These are phyloP conservation scores for Cyanoliseus patagonus DNA, from an alignment of 2,113 vertebrate genomes.

Conservation along the genomic window DNA sequence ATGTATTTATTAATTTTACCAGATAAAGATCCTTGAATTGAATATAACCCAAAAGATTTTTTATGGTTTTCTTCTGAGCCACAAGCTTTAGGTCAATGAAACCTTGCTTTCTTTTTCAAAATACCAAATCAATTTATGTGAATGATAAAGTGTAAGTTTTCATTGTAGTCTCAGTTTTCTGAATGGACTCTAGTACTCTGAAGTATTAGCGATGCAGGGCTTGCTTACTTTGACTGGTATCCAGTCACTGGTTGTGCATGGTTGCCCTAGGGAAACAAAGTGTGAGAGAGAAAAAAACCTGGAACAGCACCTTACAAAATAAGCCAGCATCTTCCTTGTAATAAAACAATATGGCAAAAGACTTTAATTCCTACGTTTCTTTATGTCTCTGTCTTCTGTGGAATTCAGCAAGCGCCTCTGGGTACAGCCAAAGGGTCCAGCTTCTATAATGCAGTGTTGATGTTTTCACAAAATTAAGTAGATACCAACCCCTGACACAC, in stretches of 20 bases:
- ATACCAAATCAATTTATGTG: not conserved
- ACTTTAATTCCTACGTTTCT: not conserved
- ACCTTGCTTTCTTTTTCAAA: constrained; percentile 20
- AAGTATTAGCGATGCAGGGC: not conserved
- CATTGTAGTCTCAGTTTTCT: not conserved
- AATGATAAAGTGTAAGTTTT: not conserved
- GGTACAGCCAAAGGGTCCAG: not conserved
- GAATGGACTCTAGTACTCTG: not conserved
- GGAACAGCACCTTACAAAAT: constrained; percentile 38
- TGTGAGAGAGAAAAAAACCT: not conserved
- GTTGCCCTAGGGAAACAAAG: rapidly evolving
- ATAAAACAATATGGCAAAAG: not conserved
- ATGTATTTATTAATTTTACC: not conserved
- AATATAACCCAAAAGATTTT: not conserved
- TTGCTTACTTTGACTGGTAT: not conserved
- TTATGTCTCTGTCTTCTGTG: not conserved
- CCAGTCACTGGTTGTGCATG: not conserved
- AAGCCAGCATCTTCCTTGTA: constrained; percentile 11
- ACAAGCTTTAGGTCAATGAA: not conserved
- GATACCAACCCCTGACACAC: not conserved
- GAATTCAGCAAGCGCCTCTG: not conserved
- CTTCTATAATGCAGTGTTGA: not conserved
- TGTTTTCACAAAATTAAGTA: not conserved
- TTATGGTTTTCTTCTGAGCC: not conserved
- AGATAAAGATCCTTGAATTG: not conserved